These are phyloP conservation scores for Synergus gifuensis DNA, from an alignment of 2,888 invertebrate species.

Conservation along the genomic window DNA sequence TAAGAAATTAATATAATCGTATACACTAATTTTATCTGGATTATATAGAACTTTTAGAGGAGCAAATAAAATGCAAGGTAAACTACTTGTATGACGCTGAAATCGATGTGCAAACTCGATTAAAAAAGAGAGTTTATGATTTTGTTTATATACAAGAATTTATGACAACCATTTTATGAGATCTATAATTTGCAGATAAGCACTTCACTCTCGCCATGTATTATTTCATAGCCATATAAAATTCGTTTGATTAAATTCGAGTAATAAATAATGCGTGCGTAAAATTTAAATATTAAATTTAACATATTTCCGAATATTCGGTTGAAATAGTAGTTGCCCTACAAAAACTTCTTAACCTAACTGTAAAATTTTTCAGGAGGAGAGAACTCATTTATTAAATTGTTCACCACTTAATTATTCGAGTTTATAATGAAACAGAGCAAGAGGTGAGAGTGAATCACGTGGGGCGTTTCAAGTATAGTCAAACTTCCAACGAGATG, in stretches of 20 bases:
- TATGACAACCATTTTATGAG: slow-evolving; percentile 13
- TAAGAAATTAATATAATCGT: neutral
- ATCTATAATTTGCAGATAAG: neutral
- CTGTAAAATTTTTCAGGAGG: neutral
- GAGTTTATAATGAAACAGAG: neutral
- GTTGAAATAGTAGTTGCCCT: too few relatives aligned
- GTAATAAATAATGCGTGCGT: too few relatives aligned
- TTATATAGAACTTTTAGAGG: neutral
- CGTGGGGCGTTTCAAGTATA: slow-evolving; percentile 23
- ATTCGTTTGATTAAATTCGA: too few relatives aligned
- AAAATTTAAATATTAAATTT: too few relatives aligned
- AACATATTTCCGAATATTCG: too few relatives aligned
- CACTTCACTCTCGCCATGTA: neutral
- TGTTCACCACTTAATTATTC: neutral
- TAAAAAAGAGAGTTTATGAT: slow-evolving; percentile 29
- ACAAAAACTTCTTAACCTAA: too few relatives aligned
- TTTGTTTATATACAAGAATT: slow-evolving; percentile 1
- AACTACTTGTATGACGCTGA: neutral
- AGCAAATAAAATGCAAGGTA: neutral
- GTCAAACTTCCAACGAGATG: slow-evolving; percentile 25
- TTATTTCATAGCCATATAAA: too few relatives aligned
- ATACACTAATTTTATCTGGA: neutral
- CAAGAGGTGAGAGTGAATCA: neutral
- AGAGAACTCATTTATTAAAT: neutral
- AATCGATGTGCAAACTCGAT: slow-evolving; percentile 21